A percentile compares a stretch with the other conserved stretches of the same genome.
Conservation (phyloP, 1,140 invertebrate species). For the Ptiloglossa arizonensis region DNA sequence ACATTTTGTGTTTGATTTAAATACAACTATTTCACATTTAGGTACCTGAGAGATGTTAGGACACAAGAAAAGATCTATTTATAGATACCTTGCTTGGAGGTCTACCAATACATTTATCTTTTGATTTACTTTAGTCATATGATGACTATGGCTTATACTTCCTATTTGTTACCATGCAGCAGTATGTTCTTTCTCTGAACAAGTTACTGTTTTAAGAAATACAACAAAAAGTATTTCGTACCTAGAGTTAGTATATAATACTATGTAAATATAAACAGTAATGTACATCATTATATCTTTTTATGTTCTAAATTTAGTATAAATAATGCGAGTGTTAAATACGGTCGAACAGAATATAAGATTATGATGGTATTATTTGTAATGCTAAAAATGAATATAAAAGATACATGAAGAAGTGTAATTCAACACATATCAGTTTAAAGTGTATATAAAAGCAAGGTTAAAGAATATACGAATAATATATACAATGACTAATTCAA, state of each 20-base stretch:
- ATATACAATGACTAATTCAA: conserved; percentile 36
- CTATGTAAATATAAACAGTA: conserved; percentile 23
- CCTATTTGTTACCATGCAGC: background rate
- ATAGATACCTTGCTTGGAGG: conserved; percentile 76
- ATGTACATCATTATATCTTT: conserved; percentile 14
- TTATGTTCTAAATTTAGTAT: conserved; percentile 16
- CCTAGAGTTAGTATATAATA: conserved; percentile 3
- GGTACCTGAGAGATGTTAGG: conserved; percentile 71
- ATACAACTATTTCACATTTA: conserved; percentile 66
- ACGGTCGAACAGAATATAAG: background rate
- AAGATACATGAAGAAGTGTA: background rate
- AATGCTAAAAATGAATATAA: background rate
- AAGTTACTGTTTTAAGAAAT: conserved; percentile 10
- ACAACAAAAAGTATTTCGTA: background rate
- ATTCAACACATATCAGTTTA: background rate
- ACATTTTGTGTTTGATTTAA: conserved; percentile 41
- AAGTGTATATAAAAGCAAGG: conserved; percentile 25
- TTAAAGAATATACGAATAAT: conserved; percentile 5
- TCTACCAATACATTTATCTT: conserved; percentile 75
- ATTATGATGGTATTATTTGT: background rate
- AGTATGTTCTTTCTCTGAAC: background rate
- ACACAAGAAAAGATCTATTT: conserved; percentile 78
- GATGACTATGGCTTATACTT: conserved; percentile 38
- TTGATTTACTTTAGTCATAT: conserved; percentile 66
- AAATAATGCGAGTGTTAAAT: background rate